Base-by-base conservation (phyloP, 2,113 vertebrate species). In the Merops nubicus region DNA sequence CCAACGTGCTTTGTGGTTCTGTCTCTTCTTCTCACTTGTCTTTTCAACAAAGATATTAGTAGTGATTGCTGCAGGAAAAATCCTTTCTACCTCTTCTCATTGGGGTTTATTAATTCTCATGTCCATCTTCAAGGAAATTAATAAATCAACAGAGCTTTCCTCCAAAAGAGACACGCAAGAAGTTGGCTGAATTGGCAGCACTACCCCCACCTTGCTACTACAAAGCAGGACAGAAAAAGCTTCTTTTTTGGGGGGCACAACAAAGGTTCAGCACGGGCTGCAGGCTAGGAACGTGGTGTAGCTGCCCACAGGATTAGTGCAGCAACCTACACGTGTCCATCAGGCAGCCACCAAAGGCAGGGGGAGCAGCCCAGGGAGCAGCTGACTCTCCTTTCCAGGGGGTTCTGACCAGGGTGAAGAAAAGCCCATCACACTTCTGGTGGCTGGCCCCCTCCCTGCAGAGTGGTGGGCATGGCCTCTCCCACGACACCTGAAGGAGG, bases 271-370 rank as follows among this genome's bases (percentile, higher is more conserved):
- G 80, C 59, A 33, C 0, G 10, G 48, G 15, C 29, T 83, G 42
- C 1, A 1, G 34, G 19, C 38, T 56, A 51, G 33, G 34, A 85
- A 34, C 21, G 6, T 0, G 11, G 36, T 21, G 26, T 25, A 60
- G 8, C 20, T 56, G 43, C 47, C 68, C 64, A 51, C 53, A 51
- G 28, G 45, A 74, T 56, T 20, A 22, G 6, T 34, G 76, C 34
- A 40, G 43, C 28, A n/a, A 43, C 22, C 20, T 26, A 26, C 0
- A 0, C 1, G 19, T 34, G 17, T 47, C 60, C 7, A 15, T 42
- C 34, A 42, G 88, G n/a, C 0, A 6, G n/a, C 28, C 47, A 56
- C 16, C 50, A 40, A 77, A 75, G 42, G 36, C 51, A 51, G 36
- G 0, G 5, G 23, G 1, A 45, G 12, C 31, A 57, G 51, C 42